phyloP scores from a whole-genome alignment of 2,888 invertebrate genomes.

The Chirona hameri region DNA sequence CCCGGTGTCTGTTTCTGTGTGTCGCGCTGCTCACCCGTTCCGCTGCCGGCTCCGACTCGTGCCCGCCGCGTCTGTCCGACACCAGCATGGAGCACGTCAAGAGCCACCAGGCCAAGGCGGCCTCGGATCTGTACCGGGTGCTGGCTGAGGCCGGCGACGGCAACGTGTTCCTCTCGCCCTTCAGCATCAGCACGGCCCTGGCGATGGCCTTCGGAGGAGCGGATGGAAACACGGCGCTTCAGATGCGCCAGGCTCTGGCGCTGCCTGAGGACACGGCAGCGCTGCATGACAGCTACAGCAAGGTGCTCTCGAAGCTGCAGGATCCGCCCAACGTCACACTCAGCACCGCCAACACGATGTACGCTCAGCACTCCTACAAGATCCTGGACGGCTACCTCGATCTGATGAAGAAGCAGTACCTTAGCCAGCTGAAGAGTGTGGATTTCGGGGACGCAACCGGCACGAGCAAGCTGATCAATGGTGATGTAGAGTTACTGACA shows the following conservation, averaged over 20 bases:
- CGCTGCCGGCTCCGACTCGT: too few species aligned
- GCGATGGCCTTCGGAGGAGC: constrained; percentile 74
- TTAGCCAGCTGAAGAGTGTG: constrained; percentile 44
- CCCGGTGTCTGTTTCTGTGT: too few species aligned
- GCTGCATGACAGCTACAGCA: neutral
- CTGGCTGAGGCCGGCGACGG: constrained; percentile 30
- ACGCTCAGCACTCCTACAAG: constrained; percentile 56
- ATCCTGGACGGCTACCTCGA: constrained; percentile 58
- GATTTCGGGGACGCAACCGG: constrained; percentile 63
- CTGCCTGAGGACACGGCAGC: constrained; percentile 45
- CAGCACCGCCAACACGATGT: constrained; percentile 71
- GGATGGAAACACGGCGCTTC: constrained; percentile 64
- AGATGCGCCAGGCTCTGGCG: constrained; percentile 60
- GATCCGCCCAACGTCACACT: constrained; percentile 59
- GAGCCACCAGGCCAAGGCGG: neutral
- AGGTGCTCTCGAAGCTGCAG: neutral
- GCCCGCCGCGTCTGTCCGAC: too few species aligned
- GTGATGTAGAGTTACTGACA: constrained; percentile 71
- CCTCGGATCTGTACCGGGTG: neutral
- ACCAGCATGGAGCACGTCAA: neutral
- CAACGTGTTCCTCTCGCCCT: constrained; percentile 83
- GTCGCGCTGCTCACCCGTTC: too few species aligned
- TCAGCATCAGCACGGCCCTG: constrained; percentile 76
- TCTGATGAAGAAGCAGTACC: constrained; percentile 58
- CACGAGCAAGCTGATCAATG: constrained; percentile 63